phyloP scores from a whole-genome alignment of 2,113 vertebrate species.

The Megaceryle maxima region DNA sequence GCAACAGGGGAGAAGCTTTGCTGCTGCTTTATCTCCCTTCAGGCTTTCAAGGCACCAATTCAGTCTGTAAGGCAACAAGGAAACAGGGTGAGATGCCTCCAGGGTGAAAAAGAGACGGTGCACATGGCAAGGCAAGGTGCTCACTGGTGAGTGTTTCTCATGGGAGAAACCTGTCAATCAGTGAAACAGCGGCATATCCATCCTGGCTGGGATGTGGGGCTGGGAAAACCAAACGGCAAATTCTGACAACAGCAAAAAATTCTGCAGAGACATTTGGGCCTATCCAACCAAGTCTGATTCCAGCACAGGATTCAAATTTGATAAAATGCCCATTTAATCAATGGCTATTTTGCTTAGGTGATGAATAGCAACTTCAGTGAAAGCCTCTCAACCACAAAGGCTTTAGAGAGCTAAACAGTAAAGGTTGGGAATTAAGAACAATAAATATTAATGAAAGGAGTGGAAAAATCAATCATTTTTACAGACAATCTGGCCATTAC shows the following conservation, averaged over 20 bases:
- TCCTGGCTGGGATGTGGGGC: background rate
- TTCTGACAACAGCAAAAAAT: background rate
- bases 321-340: background rate
- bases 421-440: constrained; percentile 8
- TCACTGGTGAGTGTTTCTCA: background rate
- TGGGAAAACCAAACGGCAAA: background rate
- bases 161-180: background rate
- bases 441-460: constrained; percentile 36
- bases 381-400: background rate
- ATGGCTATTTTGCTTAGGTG: background rate
- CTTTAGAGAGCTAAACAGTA: constrained; percentile 7
- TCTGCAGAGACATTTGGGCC: background rate
- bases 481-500: background rate
- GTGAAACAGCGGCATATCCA: background rate
- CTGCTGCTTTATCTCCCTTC: constrained; percentile 7
- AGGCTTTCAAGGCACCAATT: background rate
- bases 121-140: background rate
- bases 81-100: background rate
- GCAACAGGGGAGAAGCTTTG: background rate
- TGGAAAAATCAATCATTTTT: background rate
- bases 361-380: background rate
- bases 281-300: background rate
- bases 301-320: background rate
- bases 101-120: background rate
- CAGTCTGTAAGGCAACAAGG: background rate